Base-by-base conservation (phyloP, 2,888 invertebrate species). In the Amphimallon solstitiale region DNA sequence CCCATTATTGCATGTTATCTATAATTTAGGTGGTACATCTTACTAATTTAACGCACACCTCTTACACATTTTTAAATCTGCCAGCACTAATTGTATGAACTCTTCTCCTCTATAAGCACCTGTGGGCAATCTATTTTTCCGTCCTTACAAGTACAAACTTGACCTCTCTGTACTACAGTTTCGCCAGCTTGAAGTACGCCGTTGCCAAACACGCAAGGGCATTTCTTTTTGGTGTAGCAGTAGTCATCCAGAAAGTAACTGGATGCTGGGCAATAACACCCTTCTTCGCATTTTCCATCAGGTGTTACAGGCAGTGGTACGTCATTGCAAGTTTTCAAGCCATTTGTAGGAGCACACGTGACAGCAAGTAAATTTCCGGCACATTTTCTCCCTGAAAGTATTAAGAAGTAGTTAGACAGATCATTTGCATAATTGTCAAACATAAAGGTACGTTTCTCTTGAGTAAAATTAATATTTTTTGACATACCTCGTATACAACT, bases 71-170 rank as follows among this genome's bases (percentile, higher is more conserved):
- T n/a, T n/a, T n/a, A n/a, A n/a, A n/a, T n/a, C n/a, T n/a, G n/a
- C n/a, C n/a, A n/a, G n/a, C n/a, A n/a, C n/a, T n/a, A n/a, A n/a
- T n/a, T 19, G 19, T 9, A 37, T 37, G 2, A 17, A 2, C 5
- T 3, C 1, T 2, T 10, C 7, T 38, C 10, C 7, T 9, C 15
- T 35, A 35, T 23, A 45, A 43, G 34, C 34, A 63, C 35, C 10
- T 85, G 81, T 0, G 88, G 87, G 75, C 94, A 94, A 6, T 85
- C 82, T 94, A 94, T 94, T 73, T 86, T 87, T 15, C 92, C 92
- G 48, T 85, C 84, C 70, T 86, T 84, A 77, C 93, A 93, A 14
- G 84, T 82, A 73, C 94, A 95, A 23, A 86, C 85, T 75, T 93
- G 93, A 76, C 94, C 95, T 63, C 91, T 92, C 77, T 90, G 89